These are phyloP conservation scores for Camponotus pennsylvanicus DNA, from an alignment of 1,140 invertebrate genomes.

Conservation along the genomic window DNA sequence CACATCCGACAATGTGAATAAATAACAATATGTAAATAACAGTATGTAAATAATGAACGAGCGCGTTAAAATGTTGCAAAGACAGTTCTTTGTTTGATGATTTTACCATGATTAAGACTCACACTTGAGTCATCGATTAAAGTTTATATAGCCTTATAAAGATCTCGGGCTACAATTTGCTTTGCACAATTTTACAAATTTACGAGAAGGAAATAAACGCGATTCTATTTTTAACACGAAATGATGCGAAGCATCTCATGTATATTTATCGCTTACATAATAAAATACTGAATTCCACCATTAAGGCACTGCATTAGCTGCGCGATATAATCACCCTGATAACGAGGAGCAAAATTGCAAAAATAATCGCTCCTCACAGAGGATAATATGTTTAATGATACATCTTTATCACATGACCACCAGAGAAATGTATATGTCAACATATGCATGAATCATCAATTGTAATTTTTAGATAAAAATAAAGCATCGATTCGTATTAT, in stretches of 20 bases:
- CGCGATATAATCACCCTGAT: not conserved
- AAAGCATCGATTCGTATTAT: not conserved
- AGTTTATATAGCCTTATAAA: slow-evolving; percentile 19
- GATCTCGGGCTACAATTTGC: not conserved
- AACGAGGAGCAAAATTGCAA: not conserved
- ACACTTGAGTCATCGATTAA: slow-evolving; percentile 3
- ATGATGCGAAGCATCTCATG: not conserved
- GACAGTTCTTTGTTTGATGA: not conserved
- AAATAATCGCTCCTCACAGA: not conserved
- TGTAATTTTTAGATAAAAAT: not conserved
- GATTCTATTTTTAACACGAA: not conserved
- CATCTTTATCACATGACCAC: slow-evolving; percentile 4
- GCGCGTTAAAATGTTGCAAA: not conserved
- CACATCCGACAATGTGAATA: not conserved
- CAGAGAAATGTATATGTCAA: not conserved
- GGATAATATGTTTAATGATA: not conserved
- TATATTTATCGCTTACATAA: not conserved
- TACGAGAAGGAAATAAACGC: not conserved
- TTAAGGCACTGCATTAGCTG: not conserved
- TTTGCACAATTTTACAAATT: not conserved
- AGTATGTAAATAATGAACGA: not conserved
- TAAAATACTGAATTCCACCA: not conserved
- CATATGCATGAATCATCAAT: not conserved
- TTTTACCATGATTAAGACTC: not conserved
- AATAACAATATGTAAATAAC: not conserved